Evolutionary conservation across 2,888 invertebrate species (phyloP).

Genomic region (Eupithecia insigniata): DNA sequence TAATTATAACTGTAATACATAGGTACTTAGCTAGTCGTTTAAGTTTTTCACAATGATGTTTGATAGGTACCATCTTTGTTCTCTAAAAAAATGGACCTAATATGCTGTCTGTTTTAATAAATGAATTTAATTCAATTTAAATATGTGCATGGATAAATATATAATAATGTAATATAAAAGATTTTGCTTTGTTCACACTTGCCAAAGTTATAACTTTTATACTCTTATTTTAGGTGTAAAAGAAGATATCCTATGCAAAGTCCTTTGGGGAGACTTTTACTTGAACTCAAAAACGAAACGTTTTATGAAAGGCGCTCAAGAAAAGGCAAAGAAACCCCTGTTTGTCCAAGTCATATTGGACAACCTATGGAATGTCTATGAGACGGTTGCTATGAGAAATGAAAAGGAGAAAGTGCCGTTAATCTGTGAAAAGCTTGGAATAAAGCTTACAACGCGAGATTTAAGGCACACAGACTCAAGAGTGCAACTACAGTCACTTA

Average conservation of each 20-base stretch:
- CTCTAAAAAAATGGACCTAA: no score
- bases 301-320: conserved; percentile 94
- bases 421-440: conserved; percentile 90
- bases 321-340: conserved; percentile 95
- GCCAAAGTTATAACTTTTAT: not conserved
- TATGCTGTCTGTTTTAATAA: no score
- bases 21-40: no score
- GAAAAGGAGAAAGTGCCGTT: conserved; percentile 89
- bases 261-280: conserved; percentile 98
- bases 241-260: conserved; percentile 88
- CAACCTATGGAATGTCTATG: conserved; percentile 95
- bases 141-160: no score
- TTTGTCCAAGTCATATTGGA: conserved; percentile 96
- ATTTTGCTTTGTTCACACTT: not conserved
- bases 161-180: no score
- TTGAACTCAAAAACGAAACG: conserved; percentile 92
- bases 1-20: no score
- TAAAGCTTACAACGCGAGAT: conserved; percentile 90
- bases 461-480: conserved; percentile 90
- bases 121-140: no score
- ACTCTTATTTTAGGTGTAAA: conserved; percentile 76
- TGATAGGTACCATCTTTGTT: no score
- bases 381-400: conserved; percentile 89
- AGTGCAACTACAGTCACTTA: conserved; percentile 91
- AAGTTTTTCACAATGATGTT: no score